These are phyloP conservation scores for Sisor rabdophorus DNA, from an alignment of 2,113 vertebrate genomes.

Conservation along the genomic window DNA sequence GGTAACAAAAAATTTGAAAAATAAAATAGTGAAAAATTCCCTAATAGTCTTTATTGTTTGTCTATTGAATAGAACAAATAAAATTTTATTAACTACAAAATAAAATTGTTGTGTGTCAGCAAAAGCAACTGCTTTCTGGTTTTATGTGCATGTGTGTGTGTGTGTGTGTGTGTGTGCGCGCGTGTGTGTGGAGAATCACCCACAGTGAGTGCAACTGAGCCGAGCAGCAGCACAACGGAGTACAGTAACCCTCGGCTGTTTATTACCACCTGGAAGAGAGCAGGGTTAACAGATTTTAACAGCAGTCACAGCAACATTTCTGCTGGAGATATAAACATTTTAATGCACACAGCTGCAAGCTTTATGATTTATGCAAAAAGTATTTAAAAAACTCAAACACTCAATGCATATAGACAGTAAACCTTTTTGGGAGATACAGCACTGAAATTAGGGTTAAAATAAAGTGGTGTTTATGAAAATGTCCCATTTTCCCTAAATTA, in stretches of 20 bases:
- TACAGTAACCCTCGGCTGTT: constrained; percentile 93
- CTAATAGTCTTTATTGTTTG: no score
- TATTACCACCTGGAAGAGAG: constrained; percentile 81
- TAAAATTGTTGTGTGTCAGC: no score
- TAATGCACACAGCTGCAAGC: neutral
- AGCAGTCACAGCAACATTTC: neutral
- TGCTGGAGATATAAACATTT: neutral
- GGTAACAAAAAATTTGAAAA: no score
- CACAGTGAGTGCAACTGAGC: constrained; percentile 92
- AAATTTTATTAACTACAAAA: no score
- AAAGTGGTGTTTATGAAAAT: neutral
- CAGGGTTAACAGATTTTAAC: neutral
- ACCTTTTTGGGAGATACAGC: neutral
- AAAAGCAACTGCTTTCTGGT: neutral
- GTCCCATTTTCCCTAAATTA: neutral
- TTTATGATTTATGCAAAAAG: neutral
- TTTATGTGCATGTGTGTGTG: neutral
- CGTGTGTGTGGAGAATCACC: constrained; percentile 57
- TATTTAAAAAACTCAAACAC: neutral
- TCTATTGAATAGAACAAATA: no score
- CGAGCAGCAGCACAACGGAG: constrained; percentile 88
- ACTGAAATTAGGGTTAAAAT: neutral
- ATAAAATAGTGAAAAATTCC: no score
- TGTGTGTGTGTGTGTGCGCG: neutral
- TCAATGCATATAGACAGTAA: no score